Conservation (phyloP, 2,888 invertebrate species). For the Geotrupes spiniger region DNA sequence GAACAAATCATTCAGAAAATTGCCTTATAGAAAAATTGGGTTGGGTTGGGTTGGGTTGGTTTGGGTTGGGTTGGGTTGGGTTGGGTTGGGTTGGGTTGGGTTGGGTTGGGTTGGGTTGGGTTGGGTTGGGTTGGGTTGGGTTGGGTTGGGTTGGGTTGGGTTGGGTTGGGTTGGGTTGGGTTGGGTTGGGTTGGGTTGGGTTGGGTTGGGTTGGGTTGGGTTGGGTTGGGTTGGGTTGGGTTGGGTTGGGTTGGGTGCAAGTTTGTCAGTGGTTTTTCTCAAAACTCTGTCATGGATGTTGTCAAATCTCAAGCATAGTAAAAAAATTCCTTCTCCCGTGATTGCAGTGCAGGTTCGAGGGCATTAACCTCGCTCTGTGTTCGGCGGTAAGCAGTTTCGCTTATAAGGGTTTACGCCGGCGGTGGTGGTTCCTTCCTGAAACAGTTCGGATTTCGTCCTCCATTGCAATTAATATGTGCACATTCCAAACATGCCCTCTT, state of each 20-base stretch:
- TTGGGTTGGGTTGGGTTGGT: conserved; percentile 20
- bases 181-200: conserved; percentile 20
- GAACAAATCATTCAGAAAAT: no score
- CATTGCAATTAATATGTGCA: no score
- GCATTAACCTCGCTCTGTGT: no score
- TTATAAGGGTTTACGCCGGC: no score
- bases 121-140: conserved; percentile 22
- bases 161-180: conserved; percentile 20
- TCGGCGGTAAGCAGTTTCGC: no score
- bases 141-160: conserved; percentile 20
- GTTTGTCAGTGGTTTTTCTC: no score
- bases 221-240: conserved; percentile 20
- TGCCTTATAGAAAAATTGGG: no score
- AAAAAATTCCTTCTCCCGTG: no score
- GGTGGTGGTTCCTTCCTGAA: background rate
- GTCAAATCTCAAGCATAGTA: no score
- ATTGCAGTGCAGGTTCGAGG: no score
- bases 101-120: conserved; percentile 22
- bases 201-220: conserved; percentile 21
- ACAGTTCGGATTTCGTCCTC: background rate
- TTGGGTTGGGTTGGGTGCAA: conserved; percentile 19
- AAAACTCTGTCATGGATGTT: no score
- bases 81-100: conserved; percentile 22
- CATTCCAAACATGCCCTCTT: no score
- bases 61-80: conserved; percentile 21